phyloP scores from a whole-genome alignment of 2,888 invertebrate species.

The Pyrgus malvae region DNA sequence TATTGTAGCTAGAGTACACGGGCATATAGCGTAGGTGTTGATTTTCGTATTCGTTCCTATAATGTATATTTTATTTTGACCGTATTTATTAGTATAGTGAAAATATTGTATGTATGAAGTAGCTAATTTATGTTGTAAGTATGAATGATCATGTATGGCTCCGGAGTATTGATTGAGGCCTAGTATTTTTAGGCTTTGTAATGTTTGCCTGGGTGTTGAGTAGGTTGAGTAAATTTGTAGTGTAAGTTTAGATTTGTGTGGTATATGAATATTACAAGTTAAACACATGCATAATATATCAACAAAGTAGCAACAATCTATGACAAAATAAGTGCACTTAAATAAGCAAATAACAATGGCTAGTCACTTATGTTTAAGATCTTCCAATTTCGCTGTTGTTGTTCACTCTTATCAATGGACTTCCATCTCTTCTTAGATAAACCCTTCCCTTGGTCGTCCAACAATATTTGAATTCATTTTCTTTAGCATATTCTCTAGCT shows the following conservation, averaged over 20 bases:
- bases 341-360: neutral
- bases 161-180: neutral
- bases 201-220: neutral
- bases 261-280: neutral
- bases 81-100: neutral
- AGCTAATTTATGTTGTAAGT: neutral
- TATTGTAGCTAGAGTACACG: neutral
- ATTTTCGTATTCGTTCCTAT: neutral
- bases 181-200: neutral
- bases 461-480: neutral
- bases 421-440: conserved; percentile 1
- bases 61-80: neutral
- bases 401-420: neutral
- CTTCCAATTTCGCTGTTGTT: neutral
- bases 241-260: neutral
- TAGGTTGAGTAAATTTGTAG: neutral
- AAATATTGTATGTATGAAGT: neutral
- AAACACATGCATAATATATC: neutral
- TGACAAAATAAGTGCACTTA: neutral
- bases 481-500: neutral
- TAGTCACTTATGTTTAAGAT: neutral
- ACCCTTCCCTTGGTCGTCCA: neutral
- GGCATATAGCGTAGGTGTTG: neutral
- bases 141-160: neutral
- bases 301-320: neutral